phyloP scores from a whole-genome alignment of 2,797 vertebrate species.

The Argentina silus region DNA sequence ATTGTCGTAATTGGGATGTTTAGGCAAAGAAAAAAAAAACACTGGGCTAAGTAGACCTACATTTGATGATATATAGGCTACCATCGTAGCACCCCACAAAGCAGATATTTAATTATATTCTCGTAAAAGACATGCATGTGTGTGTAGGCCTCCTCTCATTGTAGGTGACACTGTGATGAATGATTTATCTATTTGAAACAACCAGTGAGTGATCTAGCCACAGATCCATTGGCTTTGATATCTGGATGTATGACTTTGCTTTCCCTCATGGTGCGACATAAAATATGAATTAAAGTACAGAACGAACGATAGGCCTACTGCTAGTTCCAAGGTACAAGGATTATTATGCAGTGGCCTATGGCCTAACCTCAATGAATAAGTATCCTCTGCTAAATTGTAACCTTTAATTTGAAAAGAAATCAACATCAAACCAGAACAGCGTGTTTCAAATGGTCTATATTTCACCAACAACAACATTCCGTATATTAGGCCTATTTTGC shows the following conservation, averaged over 20 bases:
- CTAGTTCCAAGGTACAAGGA: conserved; percentile 20
- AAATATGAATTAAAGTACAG: conserved; percentile 21
- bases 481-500: background rate
- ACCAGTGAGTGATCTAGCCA: conserved; percentile 29
- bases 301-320: background rate
- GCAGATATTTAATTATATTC: background rate
- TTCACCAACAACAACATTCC: conserved; percentile 14
- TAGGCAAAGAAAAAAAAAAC: too few relatives aligned
- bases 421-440: conserved; percentile 8
- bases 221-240: conserved; percentile 24
- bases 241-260: conserved; percentile 22
- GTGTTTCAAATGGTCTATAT: conserved; percentile 3
- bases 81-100: background rate
- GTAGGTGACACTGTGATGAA: conserved; percentile 38
- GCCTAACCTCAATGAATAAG: conserved; percentile 11
- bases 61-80: background rate
- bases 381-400: too few relatives aligned
- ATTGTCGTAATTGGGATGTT: too few relatives aligned
- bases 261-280: conserved; percentile 20
- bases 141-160: conserved; percentile 14
- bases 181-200: conserved; percentile 38
- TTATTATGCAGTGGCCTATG: conserved; percentile 37
- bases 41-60: too few relatives aligned
- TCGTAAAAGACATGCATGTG: background rate
- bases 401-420: conserved; percentile 2